phyloP scores from a whole-genome alignment of 2,797 vertebrate genomes.

The Rhinophrynus dorsalis region DNA sequence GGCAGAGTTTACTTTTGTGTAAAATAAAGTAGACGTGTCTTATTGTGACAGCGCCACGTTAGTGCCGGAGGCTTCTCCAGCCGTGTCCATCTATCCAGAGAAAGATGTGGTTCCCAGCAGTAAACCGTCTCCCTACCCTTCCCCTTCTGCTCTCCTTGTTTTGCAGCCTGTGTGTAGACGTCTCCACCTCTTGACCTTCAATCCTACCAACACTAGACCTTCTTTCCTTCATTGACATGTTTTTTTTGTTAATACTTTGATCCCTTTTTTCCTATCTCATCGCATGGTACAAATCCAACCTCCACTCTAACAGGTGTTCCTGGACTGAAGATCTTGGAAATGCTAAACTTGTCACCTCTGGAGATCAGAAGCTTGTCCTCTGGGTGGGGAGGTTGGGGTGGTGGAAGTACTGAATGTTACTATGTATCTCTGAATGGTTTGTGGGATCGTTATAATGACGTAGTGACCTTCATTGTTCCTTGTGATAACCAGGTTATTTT shows the following conservation, averaged over 20 bases:
- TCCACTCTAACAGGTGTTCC: constrained; percentile 44
- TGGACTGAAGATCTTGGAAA: constrained; percentile 35
- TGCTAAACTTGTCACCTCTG: constrained; percentile 5
- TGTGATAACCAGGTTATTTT: neutral
- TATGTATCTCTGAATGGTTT: neutral
- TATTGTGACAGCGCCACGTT: too few species aligned
- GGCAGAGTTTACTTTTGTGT: too few species aligned
- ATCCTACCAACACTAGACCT: constrained; percentile 32
- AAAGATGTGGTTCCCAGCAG: constrained; percentile 33
- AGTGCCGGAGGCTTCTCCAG: too few species aligned
- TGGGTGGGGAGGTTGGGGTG: neutral
- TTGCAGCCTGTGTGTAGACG: constrained; percentile 38
- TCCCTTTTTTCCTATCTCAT: constrained; percentile 11
- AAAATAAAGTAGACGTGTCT: too few species aligned
- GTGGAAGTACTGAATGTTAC: too few species aligned
- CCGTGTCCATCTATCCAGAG: too few species aligned
- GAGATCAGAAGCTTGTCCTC: neutral
- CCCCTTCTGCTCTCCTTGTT: constrained; percentile 8
- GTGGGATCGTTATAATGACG: neutral
- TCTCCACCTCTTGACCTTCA: constrained; percentile 4
- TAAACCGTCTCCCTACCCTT: neutral
- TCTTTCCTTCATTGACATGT: constrained; percentile 30
- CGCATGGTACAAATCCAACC: constrained; percentile 49
- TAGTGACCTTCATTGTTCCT: constrained; percentile 15
- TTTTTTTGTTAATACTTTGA: constrained; percentile 11